Evolutionary conservation across 2,113 vertebrate species (phyloP).

Genomic region (Ammospiza nelsoni): DNA sequence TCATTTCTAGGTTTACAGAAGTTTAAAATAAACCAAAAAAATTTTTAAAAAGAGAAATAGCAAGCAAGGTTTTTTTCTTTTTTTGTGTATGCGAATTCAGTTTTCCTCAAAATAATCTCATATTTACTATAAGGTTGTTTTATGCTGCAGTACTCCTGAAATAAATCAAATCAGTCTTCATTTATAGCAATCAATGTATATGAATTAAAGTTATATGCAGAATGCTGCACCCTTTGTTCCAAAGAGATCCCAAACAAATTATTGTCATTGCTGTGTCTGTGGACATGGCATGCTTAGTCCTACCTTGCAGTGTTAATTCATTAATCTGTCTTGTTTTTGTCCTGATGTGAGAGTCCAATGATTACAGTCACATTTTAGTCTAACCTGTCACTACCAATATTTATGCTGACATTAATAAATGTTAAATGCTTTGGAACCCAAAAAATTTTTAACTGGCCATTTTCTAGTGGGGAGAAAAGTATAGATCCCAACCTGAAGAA

Average conservation of each 20-base stretch:
- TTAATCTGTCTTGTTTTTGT: neutral
- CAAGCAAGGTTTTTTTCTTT: fast-evolving
- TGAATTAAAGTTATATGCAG: neutral
- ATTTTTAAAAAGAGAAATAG: fast-evolving
- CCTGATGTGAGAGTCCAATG: neutral
- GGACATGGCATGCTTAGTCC: neutral
- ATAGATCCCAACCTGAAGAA: neutral
- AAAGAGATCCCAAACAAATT: neutral
- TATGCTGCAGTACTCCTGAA: neutral
- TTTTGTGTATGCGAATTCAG: neutral
- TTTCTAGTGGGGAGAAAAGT: neutral
- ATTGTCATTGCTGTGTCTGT: neutral
- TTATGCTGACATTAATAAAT: neutral
- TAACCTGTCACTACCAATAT: neutral
- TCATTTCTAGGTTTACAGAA: neutral
- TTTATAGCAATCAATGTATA: neutral
- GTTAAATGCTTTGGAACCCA: neutral
- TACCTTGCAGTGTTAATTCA: neutral
- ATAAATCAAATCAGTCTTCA: neutral
- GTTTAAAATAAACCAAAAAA: neutral
- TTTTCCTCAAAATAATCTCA: neutral
- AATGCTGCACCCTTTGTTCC: neutral
- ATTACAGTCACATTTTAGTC: neutral
- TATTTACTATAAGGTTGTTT: neutral
- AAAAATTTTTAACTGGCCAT: neutral